Base-by-base conservation (phyloP, 1,140 invertebrate genomes). In the Copidosoma floridanum region DNA sequence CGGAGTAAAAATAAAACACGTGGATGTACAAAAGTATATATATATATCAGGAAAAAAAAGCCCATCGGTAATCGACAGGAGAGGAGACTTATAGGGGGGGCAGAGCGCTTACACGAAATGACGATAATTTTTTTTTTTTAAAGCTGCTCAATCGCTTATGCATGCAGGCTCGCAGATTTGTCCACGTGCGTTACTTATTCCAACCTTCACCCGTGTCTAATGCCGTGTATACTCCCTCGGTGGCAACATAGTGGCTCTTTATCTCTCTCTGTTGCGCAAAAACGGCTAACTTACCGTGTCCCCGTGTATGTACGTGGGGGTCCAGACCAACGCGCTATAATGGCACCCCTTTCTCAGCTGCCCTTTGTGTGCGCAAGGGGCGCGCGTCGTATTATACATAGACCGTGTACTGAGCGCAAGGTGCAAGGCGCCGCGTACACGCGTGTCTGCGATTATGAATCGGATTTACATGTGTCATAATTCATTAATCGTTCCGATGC, bases 91-190 rank as follows among this genome's bases (percentile, higher is more conserved):
- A 4, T 1, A 18, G 12, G 16, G 54, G 50, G 51, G 58, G 54
- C 54, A 37, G 6, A 14, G 20, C 18, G 3, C 18, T 18, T 43
- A 14, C 3, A 35, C 18, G 67, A 75, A 73, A 76, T 77, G 74
- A 78, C 71, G 71, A 76, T 69, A 73, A 78, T 80, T 80, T 79
- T 76, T 79, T 79, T 79, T 79, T 79, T 80, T 76, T 79, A 74
- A 71, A 74, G 72, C 77, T 68, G 75, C 73, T 78, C 75, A 77
- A 80, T 80, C 73, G 73, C 71, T 80, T 80, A 80, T 80, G 77
- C 78, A 79, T 79, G 77, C 76, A 79, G 75, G 71, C 78, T 77
- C 76, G 71, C 67, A 73, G 77, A 80, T 80, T 80, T 79, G 77
- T 78, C 77, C 73, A n/a, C n/a, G n/a, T n/a, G n/a, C n/a, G n/a